Percentiles rank a stretch among this genome's conserved stretches.
Evolutionary conservation across 2,113 vertebrate species (phyloP).

Genomic region (Campylomormyrus numenius): DNA sequence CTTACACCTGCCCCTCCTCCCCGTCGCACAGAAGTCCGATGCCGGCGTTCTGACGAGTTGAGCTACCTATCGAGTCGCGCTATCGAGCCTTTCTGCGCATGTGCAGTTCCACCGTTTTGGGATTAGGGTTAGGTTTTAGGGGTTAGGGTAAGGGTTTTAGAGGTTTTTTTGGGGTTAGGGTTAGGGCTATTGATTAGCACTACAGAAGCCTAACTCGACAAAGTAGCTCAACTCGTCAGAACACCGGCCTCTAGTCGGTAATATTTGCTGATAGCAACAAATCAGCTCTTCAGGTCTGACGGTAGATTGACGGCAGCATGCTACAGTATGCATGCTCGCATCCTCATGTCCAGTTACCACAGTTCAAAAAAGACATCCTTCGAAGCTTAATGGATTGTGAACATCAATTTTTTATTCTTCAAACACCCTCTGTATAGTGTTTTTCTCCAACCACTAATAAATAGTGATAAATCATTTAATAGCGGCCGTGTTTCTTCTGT

Average conservation of each 20-base stretch:
- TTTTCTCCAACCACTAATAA: background rate
- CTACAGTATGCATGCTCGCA: background rate
- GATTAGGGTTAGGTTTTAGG: no score
- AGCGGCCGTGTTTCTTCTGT: background rate
- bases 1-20: background rate
- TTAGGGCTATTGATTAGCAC: no score
- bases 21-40: background rate
- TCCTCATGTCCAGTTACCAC: background rate
- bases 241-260: background rate
- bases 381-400: background rate
- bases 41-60: no score
- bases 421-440: background rate
- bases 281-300: conserved; percentile 48
- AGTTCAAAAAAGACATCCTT: background rate
- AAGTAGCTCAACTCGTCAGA: no score
- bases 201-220: no score
- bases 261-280: conserved; percentile 36
- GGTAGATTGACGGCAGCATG: conserved; percentile 44
- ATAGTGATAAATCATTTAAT: background rate
- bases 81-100: no score
- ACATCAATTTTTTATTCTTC: background rate
- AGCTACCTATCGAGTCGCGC: no score
- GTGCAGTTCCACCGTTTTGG: no score
- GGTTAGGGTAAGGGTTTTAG: no score
- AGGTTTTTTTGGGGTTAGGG: no score